These are phyloP conservation scores for Auanema freiburgensis DNA, from an alignment of 2,888 invertebrate genomes.

Conservation along the genomic window DNA sequence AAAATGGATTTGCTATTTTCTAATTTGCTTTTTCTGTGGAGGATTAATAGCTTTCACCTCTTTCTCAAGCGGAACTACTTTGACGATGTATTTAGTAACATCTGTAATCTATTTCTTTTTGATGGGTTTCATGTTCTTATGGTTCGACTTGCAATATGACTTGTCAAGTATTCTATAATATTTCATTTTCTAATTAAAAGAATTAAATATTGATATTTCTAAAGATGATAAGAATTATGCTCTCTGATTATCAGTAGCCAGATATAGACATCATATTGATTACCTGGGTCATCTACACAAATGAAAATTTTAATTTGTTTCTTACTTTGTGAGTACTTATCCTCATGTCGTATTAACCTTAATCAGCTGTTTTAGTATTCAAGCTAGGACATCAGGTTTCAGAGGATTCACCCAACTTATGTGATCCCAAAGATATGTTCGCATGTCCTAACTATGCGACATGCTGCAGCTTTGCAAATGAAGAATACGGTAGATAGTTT, in stretches of 20 bases:
- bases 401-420: conserved; percentile 33
- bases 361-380: not conserved
- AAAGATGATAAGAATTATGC: conserved; percentile 7
- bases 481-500: conserved; percentile 25
- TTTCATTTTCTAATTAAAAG: not conserved
- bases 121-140: conserved; percentile 52
- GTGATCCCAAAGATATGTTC: conserved; percentile 34
- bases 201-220: conserved; percentile 13
- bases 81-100: conserved; percentile 44
- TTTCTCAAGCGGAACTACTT: conserved; percentile 35
- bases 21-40: conserved; percentile 38
- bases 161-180: conserved; percentile 52
- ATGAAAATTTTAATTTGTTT: conserved; percentile 6
- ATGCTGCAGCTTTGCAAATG: conserved; percentile 33
- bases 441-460: conserved; percentile 38
- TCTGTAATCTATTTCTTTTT: conserved; percentile 50
- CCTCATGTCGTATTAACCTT: too few species aligned
- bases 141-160: conserved; percentile 62
- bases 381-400: not conserved
- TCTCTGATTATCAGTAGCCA: conserved; percentile 1
- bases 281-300: not conserved
- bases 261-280: not conserved
- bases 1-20: conserved; percentile 52
- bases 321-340: not conserved
- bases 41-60: conserved; percentile 49